phyloP scores from a whole-genome alignment of 2,888 invertebrate species.

The Molorchus minor region DNA sequence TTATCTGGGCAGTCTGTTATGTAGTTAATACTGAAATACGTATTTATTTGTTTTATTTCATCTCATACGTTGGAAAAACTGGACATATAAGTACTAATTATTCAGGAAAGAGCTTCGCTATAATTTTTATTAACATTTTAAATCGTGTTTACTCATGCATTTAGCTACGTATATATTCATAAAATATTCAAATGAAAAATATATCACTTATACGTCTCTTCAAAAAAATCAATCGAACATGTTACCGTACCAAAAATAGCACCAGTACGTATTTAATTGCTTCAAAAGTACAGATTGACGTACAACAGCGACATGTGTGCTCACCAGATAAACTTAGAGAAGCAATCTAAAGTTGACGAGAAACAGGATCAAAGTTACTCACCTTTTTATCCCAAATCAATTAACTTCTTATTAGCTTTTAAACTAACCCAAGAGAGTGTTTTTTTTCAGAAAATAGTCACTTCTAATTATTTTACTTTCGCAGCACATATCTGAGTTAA shows the following conservation, averaged over 20 bases:
- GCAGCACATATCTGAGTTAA: no score
- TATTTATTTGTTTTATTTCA: no score
- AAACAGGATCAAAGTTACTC: constrained; percentile 59
- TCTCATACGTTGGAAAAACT: no score
- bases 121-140: no score
- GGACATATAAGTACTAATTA: no score
- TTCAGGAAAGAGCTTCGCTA: no score
- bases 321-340: constrained; percentile 52
- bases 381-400: constrained; percentile 58
- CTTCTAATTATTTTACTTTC: background rate
- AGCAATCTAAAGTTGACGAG: constrained; percentile 60
- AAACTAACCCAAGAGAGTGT: constrained; percentile 48
- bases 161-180: no score
- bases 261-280: constrained; percentile 23
- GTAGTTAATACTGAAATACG: background rate
- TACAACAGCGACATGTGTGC: constrained; percentile 59
- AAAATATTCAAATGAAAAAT: no score
- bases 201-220: no score
- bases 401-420: constrained; percentile 53
- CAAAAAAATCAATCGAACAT: constrained; percentile 20
- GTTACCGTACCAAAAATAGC: constrained; percentile 22
- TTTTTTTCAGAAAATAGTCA: constrained; percentile 37
- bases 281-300: constrained; percentile 53
- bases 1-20: background rate
- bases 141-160: no score